Conservation (phyloP, 1,140 invertebrate species). For the Protaetia brevitarsis region DNA sequence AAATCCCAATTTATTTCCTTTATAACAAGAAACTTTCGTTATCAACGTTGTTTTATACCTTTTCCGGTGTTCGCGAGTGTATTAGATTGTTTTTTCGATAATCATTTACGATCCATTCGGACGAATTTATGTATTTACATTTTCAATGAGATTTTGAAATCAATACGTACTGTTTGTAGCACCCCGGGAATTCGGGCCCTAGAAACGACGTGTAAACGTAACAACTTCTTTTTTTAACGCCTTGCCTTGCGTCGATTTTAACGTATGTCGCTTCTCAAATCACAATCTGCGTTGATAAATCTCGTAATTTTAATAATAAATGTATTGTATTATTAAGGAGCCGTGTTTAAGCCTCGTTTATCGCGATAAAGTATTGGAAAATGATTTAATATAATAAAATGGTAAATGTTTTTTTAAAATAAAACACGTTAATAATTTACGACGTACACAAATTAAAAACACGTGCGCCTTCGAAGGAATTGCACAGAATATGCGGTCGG, state of each 20-base stretch:
- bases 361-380: too few relatives aligned
- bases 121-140: background rate
- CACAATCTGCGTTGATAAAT: background rate
- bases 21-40: too few relatives aligned
- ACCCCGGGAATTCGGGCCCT: slow-evolving; percentile 33
- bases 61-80: background rate
- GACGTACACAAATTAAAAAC: too few relatives aligned
- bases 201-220: background rate
- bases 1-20: too few relatives aligned
- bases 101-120: background rate
- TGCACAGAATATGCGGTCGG: too few relatives aligned
- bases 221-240: background rate
- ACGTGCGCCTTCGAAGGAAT: too few relatives aligned
- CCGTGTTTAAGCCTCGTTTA: too few relatives aligned
- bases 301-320: background rate
- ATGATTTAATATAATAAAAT: too few relatives aligned
- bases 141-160: slow-evolving; percentile 30
- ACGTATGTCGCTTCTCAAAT: background rate
- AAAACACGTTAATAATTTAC: too few relatives aligned
- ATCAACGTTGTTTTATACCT: background rate
- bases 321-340: too few relatives aligned
- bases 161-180: slow-evolving; percentile 34
- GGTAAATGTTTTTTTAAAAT: too few relatives aligned
- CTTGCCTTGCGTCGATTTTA: background rate
- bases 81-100: slow-evolving; percentile 17